Base-by-base conservation (phyloP, 2,797 vertebrate genomes). In the Prunella strophiata region DNA sequence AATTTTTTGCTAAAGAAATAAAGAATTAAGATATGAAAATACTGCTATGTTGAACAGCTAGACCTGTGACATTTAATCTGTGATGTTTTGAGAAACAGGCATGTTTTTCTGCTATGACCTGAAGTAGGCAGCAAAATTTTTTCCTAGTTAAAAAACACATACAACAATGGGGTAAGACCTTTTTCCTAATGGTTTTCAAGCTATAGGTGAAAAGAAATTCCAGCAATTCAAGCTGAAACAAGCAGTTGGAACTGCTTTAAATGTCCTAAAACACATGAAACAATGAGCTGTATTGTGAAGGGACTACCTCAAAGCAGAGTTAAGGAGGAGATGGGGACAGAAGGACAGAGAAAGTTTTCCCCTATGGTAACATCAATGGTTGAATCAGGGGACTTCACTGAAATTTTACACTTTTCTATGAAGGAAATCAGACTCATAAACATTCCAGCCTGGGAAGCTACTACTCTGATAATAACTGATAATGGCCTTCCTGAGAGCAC, bases 231-330 rank as follows among this genome's bases (percentile, higher is more conserved):
- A 75, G 32, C 8, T 48, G 59, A 88, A 90, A 79, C n/a, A 55
- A 88, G 72, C 10, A 78, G 63, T 0, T 78, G 27, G 50, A 94
- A 73, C 9, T 25, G 27, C 9, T 43, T 55, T 68, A 52, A 51
- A 55, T 67, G 7, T 67, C n/a, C 27, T 51, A 58, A 59, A 86
- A 83, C 14, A 25, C 8, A 42, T 8, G 47, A 77, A 87, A 84
- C 12, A 32, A 32, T 0, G 0, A 84, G 18, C 8, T 76, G 36
- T 26, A 38, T 47, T 50, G 32, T 1, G 1, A 86, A 84, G 9
- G 9, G 20, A 73, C 19, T 45, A 43, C 43, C 51, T 81, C 38
- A 87, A 42, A 6, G 21, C 36, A 77, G 51, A 66, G 18, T 58
- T 48, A 48, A 52, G 20, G 34, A 73, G 47, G 9, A 77, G 38